Conservation (phyloP, 2,797 vertebrate species). For the Rhinella marina region DNA sequence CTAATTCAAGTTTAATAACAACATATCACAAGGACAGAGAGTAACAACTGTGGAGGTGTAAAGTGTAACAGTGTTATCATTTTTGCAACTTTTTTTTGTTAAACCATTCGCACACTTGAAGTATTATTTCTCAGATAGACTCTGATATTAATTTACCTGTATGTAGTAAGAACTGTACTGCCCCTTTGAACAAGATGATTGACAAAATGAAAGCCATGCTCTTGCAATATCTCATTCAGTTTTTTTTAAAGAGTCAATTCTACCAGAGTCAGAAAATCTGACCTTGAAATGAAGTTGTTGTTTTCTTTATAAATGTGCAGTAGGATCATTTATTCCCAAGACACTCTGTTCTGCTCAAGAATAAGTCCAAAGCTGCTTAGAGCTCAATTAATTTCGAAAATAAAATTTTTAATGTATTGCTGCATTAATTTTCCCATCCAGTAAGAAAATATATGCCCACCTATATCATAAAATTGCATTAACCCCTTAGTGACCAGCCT, state of each 20-base stretch:
- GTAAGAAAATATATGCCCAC: neutral
- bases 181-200: slow-evolving; percentile 15
- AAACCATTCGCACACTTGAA: slow-evolving; percentile 14
- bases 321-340: slow-evolving; percentile 11
- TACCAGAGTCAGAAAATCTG: slow-evolving; percentile 18
- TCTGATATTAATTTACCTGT: slow-evolving; percentile 18
- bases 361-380: neutral
- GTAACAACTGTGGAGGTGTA: slow-evolving; percentile 16
- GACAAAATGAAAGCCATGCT: slow-evolving; percentile 26
- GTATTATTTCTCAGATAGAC: slow-evolving; percentile 22
- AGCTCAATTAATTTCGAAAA: slow-evolving; percentile 26
- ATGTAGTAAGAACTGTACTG: neutral
- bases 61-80: slow-evolving; percentile 27
- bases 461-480: neutral
- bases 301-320: slow-evolving; percentile 26
- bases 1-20: slow-evolving; percentile 37
- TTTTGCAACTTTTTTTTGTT: slow-evolving; percentile 27
- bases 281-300: slow-evolving; percentile 44
- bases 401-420: slow-evolving; percentile 16
- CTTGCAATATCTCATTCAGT: slow-evolving; percentile 6
- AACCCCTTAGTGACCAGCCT: no score
- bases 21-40: slow-evolving; percentile 46
- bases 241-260: slow-evolving; percentile 1
- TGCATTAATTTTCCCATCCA: neutral
- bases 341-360: neutral